These are phyloP conservation scores for Clarias fuscus DNA, from an alignment of 2,797 vertebrate genomes.

Conservation along the genomic window DNA sequence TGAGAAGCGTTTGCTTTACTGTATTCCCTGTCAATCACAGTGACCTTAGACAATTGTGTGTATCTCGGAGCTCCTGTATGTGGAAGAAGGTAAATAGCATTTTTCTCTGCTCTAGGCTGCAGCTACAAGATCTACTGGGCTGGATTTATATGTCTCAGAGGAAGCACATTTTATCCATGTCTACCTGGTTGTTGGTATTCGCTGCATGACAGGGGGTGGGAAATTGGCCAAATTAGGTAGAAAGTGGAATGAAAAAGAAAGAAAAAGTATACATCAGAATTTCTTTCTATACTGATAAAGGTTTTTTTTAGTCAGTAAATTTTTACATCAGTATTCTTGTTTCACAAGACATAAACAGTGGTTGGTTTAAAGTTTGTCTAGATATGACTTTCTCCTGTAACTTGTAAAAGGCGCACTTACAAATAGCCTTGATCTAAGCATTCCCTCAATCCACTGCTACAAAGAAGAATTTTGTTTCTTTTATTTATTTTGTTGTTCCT, in stretches of 20 bases:
- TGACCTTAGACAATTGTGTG: background rate
- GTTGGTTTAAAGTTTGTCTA: background rate
- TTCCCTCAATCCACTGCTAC: background rate
- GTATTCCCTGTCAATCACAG: background rate
- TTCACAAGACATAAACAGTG: background rate
- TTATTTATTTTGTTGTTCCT: constrained; percentile 67
- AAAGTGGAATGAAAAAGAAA: background rate
- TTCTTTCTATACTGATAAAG: too few relatives aligned
- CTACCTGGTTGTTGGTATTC: background rate
- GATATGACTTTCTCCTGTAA: background rate
- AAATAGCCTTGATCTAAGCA: background rate
- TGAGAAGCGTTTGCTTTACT: background rate
- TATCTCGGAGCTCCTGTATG: background rate
- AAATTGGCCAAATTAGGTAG: background rate
- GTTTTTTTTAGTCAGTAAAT: background rate
- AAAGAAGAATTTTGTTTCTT: background rate
- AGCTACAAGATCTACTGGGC: background rate
- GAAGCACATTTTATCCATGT: too few relatives aligned
- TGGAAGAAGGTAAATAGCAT: background rate
- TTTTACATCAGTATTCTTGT: background rate
- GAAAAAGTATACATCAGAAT: too few relatives aligned
- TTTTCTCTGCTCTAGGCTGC: background rate
- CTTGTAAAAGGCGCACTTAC: background rate
- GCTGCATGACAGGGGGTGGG: background rate
- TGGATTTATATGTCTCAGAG: background rate